phyloP scores from a whole-genome alignment of 2,113 vertebrate genomes.

The Aegithalos caudatus region DNA sequence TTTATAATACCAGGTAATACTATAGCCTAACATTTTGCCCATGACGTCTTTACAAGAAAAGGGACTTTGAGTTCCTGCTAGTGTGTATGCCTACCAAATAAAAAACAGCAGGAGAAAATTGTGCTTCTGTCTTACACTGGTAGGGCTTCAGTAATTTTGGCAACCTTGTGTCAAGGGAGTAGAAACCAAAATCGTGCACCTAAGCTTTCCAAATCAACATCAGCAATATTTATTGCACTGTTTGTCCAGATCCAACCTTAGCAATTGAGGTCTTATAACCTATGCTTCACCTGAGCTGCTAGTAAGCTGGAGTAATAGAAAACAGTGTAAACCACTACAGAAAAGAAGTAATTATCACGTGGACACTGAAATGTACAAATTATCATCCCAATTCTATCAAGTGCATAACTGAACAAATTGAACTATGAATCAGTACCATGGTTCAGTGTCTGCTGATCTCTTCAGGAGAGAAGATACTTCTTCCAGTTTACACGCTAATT shows the following conservation, averaged over 20 bases:
- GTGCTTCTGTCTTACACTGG: background rate
- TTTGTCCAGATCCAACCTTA: background rate
- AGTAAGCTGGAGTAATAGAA: background rate
- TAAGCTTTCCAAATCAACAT: background rate
- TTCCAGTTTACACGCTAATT: background rate
- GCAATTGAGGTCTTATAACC: background rate
- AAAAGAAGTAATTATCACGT: background rate
- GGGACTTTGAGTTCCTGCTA: slow-evolving; percentile 38
- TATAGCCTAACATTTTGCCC: slow-evolving; percentile 49
- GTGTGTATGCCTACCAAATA: background rate
- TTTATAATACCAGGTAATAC: slow-evolving; percentile 38
- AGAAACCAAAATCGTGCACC: background rate
- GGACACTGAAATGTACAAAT: background rate
- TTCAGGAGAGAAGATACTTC: background rate
- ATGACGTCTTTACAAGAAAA: slow-evolving; percentile 33
- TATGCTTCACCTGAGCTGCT: background rate
- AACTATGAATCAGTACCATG: background rate
- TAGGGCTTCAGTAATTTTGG: background rate
- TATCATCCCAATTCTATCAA: background rate
- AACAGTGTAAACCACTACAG: background rate
- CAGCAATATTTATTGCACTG: background rate
- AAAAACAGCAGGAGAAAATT: background rate
- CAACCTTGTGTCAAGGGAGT: background rate
- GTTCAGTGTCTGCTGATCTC: background rate
- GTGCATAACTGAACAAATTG: background rate